Conservation (phyloP, 2,113 vertebrate species). For the Rissa tridactyla region DNA sequence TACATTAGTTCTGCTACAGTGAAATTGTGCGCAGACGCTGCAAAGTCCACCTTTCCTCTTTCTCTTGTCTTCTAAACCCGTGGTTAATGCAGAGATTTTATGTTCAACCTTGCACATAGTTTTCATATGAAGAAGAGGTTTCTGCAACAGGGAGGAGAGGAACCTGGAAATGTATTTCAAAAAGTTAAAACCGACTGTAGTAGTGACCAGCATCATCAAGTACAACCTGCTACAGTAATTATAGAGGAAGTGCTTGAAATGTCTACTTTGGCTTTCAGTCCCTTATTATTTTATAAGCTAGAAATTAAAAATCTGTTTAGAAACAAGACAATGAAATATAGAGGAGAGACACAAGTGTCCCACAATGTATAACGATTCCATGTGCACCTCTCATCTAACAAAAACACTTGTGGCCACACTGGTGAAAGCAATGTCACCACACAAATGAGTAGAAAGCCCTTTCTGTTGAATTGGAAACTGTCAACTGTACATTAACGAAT, state of each 20-base stretch:
- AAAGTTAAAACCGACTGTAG: background rate
- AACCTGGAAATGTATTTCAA: background rate
- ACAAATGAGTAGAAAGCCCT: background rate
- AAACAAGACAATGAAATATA: background rate
- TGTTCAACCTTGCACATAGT: background rate
- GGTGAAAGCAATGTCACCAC: background rate
- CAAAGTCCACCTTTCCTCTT: background rate
- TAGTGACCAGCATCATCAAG: background rate
- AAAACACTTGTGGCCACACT: background rate
- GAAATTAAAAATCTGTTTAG: background rate
- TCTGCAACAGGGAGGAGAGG: background rate
- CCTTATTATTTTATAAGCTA: background rate
- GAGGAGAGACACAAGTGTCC: background rate
- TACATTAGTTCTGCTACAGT: background rate
- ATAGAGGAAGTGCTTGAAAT: background rate
- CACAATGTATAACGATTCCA: fast-evolving
- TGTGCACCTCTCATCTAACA: background rate
- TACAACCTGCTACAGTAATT: background rate
- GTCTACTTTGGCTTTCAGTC: background rate
- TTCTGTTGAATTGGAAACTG: background rate
- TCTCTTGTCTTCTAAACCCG: background rate
- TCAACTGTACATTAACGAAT: background rate
- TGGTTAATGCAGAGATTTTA: background rate
- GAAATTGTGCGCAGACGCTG: background rate
- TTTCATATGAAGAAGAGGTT: background rate